A percentile compares a stretch with the other conserved stretches of the same genome.
phyloP scores from a whole-genome alignment of 2,888 invertebrate species.

The Aspidapion aeneum region DNA sequence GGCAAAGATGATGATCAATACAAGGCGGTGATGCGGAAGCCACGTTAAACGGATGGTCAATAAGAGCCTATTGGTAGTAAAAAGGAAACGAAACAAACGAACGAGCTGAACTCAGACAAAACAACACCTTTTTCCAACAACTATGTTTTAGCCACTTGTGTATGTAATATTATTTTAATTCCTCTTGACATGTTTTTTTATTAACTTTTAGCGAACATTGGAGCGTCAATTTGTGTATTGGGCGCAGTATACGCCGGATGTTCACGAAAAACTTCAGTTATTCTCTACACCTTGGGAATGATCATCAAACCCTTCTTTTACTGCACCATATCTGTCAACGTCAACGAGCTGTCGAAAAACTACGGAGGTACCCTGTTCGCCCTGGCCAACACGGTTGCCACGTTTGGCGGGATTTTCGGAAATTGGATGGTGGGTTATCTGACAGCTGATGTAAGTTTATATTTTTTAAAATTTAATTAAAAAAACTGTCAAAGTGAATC shows the following conservation, averaged over 20 bases:
- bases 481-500: too few relatives aligned
- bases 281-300: conserved; percentile 57
- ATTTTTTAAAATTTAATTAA: too few relatives aligned
- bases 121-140: too few relatives aligned
- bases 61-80: neutral
- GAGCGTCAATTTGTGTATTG: conserved; percentile 59
- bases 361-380: conserved; percentile 60
- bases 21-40: too few relatives aligned
- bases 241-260: conserved; percentile 62
- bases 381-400: conserved; percentile 57
- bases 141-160: too few relatives aligned
- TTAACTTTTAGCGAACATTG: conserved; percentile 56
- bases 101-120: neutral
- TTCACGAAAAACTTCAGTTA: conserved; percentile 49
- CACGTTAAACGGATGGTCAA: too few relatives aligned
- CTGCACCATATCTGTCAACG: conserved; percentile 60
- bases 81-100: neutral
- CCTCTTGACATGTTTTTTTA: too few relatives aligned
- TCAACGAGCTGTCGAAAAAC: conserved; percentile 58
- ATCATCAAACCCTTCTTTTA: conserved; percentile 65
- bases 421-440: conserved; percentile 56
- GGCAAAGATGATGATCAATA: too few relatives aligned
- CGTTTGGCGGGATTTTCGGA: conserved; percentile 56
- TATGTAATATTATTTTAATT: too few relatives aligned
- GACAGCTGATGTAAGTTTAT: conserved; percentile 59